Percentiles rank a stretch among this genome's conserved stretches.
These are phyloP conservation scores for Listrodromus nycthemerus DNA, from an alignment of 2,888 invertebrate genomes.

Conservation along the genomic window DNA sequence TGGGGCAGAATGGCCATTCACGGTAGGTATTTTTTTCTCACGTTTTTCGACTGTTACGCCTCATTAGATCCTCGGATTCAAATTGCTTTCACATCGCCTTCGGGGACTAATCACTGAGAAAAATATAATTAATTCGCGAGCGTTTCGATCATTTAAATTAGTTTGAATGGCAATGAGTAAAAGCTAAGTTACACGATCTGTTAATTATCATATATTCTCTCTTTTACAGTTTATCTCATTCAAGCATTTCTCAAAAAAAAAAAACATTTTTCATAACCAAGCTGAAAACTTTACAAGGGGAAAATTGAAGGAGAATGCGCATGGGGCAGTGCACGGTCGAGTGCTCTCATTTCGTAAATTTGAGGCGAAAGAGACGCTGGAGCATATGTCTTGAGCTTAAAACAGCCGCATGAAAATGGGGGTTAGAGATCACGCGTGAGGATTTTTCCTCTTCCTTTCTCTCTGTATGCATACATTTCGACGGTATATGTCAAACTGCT, in stretches of 20 bases:
- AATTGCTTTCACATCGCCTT: no score
- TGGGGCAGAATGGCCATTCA: no score
- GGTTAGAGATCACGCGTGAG: constrained; percentile 17
- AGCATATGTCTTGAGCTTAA: constrained; percentile 27
- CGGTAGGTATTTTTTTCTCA: no score
- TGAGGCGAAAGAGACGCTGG: constrained; percentile 29
- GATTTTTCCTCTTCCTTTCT: constrained; percentile 8
- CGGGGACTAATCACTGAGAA: not conserved
- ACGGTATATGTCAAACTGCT: no score
- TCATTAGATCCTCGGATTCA: no score
- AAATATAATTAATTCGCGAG: not conserved
- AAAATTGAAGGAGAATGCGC: constrained; percentile 30
- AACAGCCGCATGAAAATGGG: constrained; percentile 26
- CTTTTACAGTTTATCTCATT: constrained; percentile 7
- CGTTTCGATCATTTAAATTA: not conserved
- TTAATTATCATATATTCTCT: not conserved
- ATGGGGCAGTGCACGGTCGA: constrained; percentile 15
- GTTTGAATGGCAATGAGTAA: not conserved
- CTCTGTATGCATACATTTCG: not conserved
- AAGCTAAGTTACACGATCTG: not conserved
- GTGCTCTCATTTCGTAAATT: constrained; percentile 37
- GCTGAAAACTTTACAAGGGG: constrained; percentile 28
- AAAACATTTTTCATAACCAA: constrained; percentile 17
- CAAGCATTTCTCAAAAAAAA: constrained; percentile 10
- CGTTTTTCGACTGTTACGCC: no score